Evolutionary conservation across 2,888 invertebrate species (phyloP).

Genomic region (Diadegma fenestrale): DNA sequence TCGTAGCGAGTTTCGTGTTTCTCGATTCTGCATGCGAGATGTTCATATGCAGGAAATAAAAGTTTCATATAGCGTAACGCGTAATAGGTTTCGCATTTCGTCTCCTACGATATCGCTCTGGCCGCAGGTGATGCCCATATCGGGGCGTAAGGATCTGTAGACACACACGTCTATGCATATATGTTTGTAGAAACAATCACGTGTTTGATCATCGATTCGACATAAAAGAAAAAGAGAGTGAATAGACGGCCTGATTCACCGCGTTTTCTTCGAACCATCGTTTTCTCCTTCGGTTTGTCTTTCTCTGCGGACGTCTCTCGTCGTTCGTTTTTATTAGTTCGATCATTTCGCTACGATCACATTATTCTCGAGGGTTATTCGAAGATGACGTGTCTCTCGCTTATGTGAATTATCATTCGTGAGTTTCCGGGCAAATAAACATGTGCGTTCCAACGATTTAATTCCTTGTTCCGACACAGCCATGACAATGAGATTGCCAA

Average conservation of each 20-base stretch:
- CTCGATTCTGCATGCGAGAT: conserved; percentile 18
- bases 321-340: conserved; percentile 58
- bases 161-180: neutral
- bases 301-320: conserved; percentile 4
- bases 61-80: conserved; percentile 46
- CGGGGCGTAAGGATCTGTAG: neutral
- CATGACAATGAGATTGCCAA: conserved; percentile 1
- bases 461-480: neutral
- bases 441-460: conserved; percentile 1
- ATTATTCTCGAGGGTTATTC: conserved; percentile 40
- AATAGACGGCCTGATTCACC: neutral
- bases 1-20: neutral
- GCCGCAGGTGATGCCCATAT: conserved; percentile 18
- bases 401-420: conserved; percentile 26
- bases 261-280: conserved; percentile 6
- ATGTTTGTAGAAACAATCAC: conserved; percentile 58
- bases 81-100: conserved; percentile 37
- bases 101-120: conserved; percentile 36
- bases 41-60: conserved; percentile 23
- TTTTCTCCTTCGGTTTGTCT: conserved; percentile 20
- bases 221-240: conserved; percentile 55
- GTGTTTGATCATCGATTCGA: conserved; percentile 66
- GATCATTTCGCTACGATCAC: conserved; percentile 43
- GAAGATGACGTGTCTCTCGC: conserved; percentile 7
- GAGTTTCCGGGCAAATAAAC: neutral